These are phyloP conservation scores for Cistogaster globosa DNA, from an alignment of 2,888 invertebrate genomes.

Conservation along the genomic window DNA sequence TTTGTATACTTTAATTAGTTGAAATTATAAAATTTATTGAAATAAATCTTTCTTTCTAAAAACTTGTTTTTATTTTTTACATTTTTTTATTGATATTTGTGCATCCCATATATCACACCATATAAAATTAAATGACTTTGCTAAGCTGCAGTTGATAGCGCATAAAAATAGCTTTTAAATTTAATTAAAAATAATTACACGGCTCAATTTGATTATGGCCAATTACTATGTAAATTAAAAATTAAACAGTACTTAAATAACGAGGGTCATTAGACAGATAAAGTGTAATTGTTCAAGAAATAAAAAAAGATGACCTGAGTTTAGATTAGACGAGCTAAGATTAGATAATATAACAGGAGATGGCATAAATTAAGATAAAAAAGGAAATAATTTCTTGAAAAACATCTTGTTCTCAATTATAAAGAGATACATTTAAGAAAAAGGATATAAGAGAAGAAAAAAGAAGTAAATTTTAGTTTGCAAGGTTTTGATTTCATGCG, in stretches of 20 bases:
- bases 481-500: no score
- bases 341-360: background rate
- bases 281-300: background rate
- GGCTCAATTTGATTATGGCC: conserved; percentile 55
- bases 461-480: no score
- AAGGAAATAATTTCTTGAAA: no score
- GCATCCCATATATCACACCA: conserved; percentile 70
- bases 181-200: conserved; percentile 70
- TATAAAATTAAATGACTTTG: conserved; percentile 44
- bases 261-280: conserved; percentile 13
- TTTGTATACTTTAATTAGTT: no score
- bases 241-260: background rate
- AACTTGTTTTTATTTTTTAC: conserved; percentile 4
- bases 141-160: conserved; percentile 44
- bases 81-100: conserved; percentile 11
- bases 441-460: no score
- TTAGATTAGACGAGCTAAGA: background rate
- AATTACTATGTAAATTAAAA: conserved; percentile 59
- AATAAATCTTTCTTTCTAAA: background rate
- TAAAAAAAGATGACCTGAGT: background rate
- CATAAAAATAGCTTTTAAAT: conserved; percentile 61
- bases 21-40: background rate
- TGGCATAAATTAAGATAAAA: background rate
- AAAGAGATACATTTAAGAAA: no score
- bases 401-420: no score